Evolutionary conservation across 2,113 vertebrate genomes (phyloP).

Genomic region (Pollimyrus isidori): DNA sequence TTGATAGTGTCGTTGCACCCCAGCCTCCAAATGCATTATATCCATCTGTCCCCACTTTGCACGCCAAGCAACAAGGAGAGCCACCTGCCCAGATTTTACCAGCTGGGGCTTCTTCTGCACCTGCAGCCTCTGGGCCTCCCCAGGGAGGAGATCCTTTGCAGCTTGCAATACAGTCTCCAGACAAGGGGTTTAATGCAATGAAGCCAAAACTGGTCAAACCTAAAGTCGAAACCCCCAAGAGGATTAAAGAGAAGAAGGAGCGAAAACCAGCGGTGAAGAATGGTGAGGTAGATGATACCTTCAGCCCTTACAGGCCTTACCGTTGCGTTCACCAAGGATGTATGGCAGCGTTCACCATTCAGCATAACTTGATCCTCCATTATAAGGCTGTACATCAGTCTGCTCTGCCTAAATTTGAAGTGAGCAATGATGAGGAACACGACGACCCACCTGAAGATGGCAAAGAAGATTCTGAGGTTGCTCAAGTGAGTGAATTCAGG

Average conservation of each 20-base stretch:
- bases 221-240: conserved; percentile 47
- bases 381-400: conserved; percentile 91
- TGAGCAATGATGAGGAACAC: conserved; percentile 62
- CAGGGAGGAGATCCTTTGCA: background rate
- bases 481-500: conserved; percentile 73
- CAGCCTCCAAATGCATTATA: conserved; percentile 28
- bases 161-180: background rate
- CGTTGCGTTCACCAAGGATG: conserved; percentile 90
- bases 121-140: background rate
- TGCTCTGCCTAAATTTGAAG: conserved; percentile 70
- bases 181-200: conserved; percentile 27
- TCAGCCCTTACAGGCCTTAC: conserved; percentile 81
- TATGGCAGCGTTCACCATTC: conserved; percentile 87
- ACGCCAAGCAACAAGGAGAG: conserved; percentile 5
- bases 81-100: conserved; percentile 11
- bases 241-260: conserved; percentile 71
- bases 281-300: conserved; percentile 52
- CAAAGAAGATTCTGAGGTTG: conserved; percentile 44
- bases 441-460: conserved; percentile 60
- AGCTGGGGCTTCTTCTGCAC: background rate
- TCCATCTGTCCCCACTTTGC: background rate
- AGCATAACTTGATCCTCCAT: conserved; percentile 93
- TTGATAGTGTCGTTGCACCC: background rate
- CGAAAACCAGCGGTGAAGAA: conserved; percentile 61
- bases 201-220: conserved; percentile 30